A percentile compares a stretch with the other conserved stretches of the same genome.
Conservation (phyloP, 2,797 vertebrate species). For the Pterois miles region DNA sequence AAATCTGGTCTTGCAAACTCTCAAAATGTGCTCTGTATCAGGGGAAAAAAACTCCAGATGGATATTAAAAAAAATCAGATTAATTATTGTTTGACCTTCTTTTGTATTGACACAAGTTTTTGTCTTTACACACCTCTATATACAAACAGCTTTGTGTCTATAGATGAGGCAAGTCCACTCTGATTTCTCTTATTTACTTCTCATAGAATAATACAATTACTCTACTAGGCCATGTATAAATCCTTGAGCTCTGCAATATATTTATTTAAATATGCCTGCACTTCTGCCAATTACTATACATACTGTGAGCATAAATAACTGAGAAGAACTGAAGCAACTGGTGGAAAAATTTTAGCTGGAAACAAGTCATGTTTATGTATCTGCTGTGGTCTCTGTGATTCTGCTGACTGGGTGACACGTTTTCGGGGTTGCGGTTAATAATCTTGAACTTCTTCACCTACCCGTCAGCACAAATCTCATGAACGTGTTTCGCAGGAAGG, state of each 20-base stretch:
- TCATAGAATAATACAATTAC: too few relatives aligned
- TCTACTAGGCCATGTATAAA: too few relatives aligned
- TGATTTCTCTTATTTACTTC: too few relatives aligned
- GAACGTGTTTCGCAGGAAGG: slow-evolving; percentile 85
- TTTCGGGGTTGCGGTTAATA: background rate
- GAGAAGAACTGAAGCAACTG: background rate
- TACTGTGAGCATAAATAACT: background rate
- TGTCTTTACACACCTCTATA: background rate
- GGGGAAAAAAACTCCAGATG: background rate
- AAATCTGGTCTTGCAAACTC: background rate
- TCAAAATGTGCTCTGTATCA: background rate
- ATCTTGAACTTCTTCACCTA: slow-evolving; percentile 63
- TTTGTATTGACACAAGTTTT: background rate
- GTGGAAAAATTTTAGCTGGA: background rate
- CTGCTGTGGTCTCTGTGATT: background rate
- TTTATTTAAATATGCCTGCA: background rate
- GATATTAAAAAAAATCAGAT: too few relatives aligned
- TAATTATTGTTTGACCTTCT: too few relatives aligned
- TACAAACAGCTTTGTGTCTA: background rate
- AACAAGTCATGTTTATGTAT: background rate
- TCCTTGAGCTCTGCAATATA: background rate
- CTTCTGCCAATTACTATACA: background rate
- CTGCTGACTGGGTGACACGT: background rate
- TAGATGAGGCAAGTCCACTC: background rate
- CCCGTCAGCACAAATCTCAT: slow-evolving; percentile 92